Evolutionary conservation across 2,888 invertebrate species (phyloP).

Genomic region (Ophion ventricosus): DNA sequence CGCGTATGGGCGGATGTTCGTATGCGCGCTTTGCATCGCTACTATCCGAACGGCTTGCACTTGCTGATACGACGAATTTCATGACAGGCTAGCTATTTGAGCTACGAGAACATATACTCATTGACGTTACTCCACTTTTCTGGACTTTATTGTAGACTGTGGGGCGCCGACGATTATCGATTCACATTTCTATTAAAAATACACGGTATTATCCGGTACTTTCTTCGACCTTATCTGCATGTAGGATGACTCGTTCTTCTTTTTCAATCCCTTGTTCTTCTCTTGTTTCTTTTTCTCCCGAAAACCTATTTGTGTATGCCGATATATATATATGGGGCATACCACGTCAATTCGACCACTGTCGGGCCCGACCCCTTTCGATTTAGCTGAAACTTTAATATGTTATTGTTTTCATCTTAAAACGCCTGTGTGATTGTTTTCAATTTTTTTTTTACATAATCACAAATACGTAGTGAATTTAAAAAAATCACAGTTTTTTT

Average conservation of each 20-base stretch:
- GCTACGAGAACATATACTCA: conserved; percentile 17
- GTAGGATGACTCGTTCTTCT: not conserved
- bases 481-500: no score
- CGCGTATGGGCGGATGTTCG: not conserved
- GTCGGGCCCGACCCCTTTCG: no score
- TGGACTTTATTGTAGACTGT: conserved; percentile 54
- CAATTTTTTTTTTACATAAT: no score
- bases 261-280: not conserved
- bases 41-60: conserved; percentile 15
- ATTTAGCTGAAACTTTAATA: no score
- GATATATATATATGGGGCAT: not conserved
- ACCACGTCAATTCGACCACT: no score
- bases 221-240: not conserved
- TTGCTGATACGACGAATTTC: conserved; percentile 61
- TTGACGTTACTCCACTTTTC: conserved; percentile 60
- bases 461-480: no score
- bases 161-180: conserved; percentile 64
- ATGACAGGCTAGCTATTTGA: conserved; percentile 46
- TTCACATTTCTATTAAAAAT: conserved; percentile 14
- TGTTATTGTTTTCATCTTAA: no score
- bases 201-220: not conserved
- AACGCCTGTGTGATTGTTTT: no score
- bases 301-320: not conserved
- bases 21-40: conserved; percentile 18
- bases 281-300: not conserved